Evolutionary conservation across 1,140 invertebrate species (phyloP).

Genomic region (Temnothorax curvispinosus): DNA sequence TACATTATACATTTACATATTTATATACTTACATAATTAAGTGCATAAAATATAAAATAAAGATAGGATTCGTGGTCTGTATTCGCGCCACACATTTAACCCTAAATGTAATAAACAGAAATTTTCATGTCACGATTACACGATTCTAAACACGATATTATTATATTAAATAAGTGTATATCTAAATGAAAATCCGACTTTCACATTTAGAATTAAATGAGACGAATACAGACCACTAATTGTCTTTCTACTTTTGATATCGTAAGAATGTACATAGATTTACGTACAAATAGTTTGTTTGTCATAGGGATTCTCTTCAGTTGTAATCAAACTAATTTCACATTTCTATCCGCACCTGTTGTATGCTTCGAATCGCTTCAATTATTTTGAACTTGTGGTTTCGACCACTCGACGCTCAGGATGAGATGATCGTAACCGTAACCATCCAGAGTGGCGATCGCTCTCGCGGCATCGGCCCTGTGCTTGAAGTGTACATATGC

Average conservation of each 20-base stretch:
- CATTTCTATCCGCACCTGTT: neutral
- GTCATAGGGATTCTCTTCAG: neutral
- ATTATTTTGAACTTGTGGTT: slow-evolving; percentile 88
- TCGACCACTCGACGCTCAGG: slow-evolving; percentile 99
- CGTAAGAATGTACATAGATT: neutral
- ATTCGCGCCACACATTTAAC: neutral
- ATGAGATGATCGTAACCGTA: slow-evolving; percentile 99
- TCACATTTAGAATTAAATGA: slow-evolving; percentile 23
- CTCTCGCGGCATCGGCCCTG: slow-evolving; percentile 95
- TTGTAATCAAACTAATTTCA: neutral
- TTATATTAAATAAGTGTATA: neutral
- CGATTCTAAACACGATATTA: neutral
- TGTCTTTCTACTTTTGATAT: neutral
- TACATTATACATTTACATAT: slow-evolving; percentile 17
- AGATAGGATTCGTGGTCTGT: neutral
- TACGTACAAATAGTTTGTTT: neutral
- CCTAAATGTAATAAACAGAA: neutral
- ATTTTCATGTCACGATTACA: neutral
- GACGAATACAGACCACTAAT: neutral
- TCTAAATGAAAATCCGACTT: neutral
- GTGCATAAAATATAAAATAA: neutral
- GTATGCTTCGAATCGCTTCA: slow-evolving; percentile 57
- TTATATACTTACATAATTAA: slow-evolving; percentile 17
- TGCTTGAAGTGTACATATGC: slow-evolving; percentile 98
- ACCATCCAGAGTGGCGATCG: slow-evolving; percentile 96